Base-by-base conservation (phyloP, 2,797 vertebrate genomes). In the Mus spretus region DNA sequence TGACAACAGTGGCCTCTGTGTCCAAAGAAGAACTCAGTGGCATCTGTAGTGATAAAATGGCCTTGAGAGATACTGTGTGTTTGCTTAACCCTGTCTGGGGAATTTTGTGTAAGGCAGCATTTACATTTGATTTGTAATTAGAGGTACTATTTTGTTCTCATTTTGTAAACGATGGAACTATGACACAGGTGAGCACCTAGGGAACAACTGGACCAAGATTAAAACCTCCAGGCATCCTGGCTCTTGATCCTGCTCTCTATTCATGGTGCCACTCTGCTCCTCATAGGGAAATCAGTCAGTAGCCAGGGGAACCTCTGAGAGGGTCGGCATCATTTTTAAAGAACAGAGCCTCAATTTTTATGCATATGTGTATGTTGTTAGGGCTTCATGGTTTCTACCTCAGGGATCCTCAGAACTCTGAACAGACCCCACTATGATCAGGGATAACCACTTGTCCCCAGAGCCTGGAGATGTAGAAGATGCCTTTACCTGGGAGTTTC, bases 81-180 rank as follows among this genome's bases (percentile, higher is more conserved):
- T 63, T 65, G 37, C 83, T 24, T 24, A 74, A 10, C 1, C 20
- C 57, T 80, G 2, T 61, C 94, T 57, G 63, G 44, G 89, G 61
- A 63, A 17, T 84, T 89, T 59, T 20, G 47, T 81, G 87, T n/a
- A n/a, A 61, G 83, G 11, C 1, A n/a, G 2, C 80, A 31, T 79
- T 72, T 61, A 44, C 1, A 89, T 40, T 83, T 53, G 20, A 57
- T 24, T 3, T 94, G 12, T 34, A 63, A 74, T 34, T 17, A 53
- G 20, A 70, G 57, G 34, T 90, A 14, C 63, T 26, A 9, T 91
- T 70, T 70, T 55, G 47, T 50, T 15, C 15, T 8, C 22, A 9
- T 87, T 65, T 80, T 80, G 80, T 15, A 34, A 65, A 77, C 63
- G 10, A 67, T 93, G 63, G 93, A 91, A 44, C 65, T 24, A 57